These are phyloP conservation scores for Hormiphora californensis DNA, from an alignment of 37 sponge, comb jelly and placozoan genomes.

Conservation along the genomic window DNA sequence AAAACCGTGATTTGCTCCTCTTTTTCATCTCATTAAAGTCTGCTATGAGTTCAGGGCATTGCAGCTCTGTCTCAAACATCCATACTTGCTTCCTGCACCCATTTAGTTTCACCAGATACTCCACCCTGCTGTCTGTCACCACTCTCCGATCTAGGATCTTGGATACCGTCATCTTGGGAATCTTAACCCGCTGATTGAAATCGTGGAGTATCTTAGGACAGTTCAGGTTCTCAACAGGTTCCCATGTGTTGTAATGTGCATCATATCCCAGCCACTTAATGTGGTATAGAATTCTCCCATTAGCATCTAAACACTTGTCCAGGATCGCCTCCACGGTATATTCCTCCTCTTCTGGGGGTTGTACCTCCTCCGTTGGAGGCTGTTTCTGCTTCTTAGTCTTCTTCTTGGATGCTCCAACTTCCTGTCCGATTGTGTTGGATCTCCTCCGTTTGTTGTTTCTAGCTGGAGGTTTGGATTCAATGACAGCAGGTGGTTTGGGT, in stretches of 20 bases:
- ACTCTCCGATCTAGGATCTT: slow-evolving; percentile 11
- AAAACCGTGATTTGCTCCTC: too few relatives aligned
- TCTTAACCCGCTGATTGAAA: not conserved
- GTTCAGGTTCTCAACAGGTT: slow-evolving; percentile 47
- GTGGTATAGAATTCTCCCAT: slow-evolving; percentile 24
- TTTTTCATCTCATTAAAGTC: too few relatives aligned
- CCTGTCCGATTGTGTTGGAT: slow-evolving; percentile 4
- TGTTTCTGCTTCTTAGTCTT: not conserved
- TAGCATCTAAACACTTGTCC: slow-evolving; percentile 42
- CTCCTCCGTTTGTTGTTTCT: slow-evolving; percentile 13
- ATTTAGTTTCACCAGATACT: slow-evolving; percentile 27
- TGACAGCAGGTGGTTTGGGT: too few relatives aligned
- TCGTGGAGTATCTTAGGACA: slow-evolving; percentile 31
- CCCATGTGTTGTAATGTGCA: slow-evolving; percentile 41
- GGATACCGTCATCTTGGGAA: slow-evolving; percentile 10
- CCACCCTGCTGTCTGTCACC: not conserved
- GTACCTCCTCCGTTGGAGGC: not conserved
- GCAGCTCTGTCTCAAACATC: slow-evolving; percentile 34
- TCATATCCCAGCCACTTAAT: slow-evolving; percentile 53
- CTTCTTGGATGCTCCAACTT: slow-evolving; percentile 23
- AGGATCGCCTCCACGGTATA: slow-evolving; percentile 22
- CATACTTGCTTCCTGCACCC: slow-evolving; percentile 29
- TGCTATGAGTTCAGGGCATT: not conserved
- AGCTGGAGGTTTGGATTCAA: too few relatives aligned
- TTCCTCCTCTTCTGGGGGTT: not conserved